These are phyloP conservation scores for Grantiella picta DNA, from an alignment of 2,113 vertebrate genomes.

Conservation along the genomic window DNA sequence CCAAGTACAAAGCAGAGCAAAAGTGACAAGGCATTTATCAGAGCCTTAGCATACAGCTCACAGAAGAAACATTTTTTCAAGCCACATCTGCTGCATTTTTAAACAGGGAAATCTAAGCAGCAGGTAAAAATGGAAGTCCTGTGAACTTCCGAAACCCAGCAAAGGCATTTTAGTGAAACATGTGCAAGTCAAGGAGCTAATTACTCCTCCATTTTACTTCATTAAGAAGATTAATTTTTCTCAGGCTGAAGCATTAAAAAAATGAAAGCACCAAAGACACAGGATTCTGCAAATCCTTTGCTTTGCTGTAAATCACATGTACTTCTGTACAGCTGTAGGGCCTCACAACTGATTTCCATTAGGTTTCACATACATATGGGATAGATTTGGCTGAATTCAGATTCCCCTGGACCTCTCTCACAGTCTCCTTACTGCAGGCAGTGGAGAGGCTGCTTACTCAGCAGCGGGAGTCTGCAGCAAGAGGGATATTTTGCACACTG, in stretches of 20 bases:
- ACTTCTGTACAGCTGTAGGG: not conserved
- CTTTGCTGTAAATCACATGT: slow-evolving; percentile 1
- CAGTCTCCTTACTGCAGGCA: slow-evolving; percentile 15
- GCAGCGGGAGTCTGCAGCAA: slow-evolving; percentile 10
- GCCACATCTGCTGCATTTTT: not conserved
- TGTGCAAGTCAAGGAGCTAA: not conserved
- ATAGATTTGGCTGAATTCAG: slow-evolving; percentile 56
- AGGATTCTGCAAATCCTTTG: slow-evolving; percentile 2
- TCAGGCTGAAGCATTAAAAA: slow-evolving; percentile 14
- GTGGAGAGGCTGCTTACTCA: slow-evolving; percentile 55
- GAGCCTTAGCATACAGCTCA: not conserved
- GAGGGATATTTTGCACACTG: not conserved
- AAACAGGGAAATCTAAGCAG: not conserved
- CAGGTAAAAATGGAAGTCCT: not conserved
- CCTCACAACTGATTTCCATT: slow-evolving; percentile 52
- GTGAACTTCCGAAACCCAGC: not conserved
- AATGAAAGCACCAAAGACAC: not conserved
- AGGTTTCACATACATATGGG: slow-evolving; percentile 43
- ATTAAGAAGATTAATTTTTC: slow-evolving; percentile 50
- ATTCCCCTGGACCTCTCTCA: slow-evolving; percentile 4
- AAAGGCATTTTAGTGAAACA: not conserved
- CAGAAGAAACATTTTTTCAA: not conserved
- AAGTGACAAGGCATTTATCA: slow-evolving; percentile 26
- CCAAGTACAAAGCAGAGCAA: slow-evolving; percentile 25
- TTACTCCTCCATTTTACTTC: slow-evolving; percentile 31